A percentile compares a stretch with the other conserved stretches of the same genome.
Conservation (phyloP, 2,888 invertebrate species). For the Hemithea aestivaria region DNA sequence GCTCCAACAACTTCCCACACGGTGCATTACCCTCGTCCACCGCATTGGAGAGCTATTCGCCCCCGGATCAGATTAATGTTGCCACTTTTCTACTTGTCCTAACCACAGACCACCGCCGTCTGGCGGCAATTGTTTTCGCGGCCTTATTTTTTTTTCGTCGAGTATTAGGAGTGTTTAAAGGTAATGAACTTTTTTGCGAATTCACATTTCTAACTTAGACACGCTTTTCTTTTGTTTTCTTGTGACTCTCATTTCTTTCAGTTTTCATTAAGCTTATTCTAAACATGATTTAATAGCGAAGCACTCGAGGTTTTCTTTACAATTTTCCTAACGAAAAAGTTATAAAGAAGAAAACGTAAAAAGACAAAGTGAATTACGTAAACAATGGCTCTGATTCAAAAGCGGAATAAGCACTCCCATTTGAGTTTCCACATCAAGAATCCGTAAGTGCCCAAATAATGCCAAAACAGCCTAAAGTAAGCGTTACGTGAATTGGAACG, state of each 20-base stretch:
- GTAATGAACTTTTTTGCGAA: too few species aligned
- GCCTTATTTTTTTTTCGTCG: constrained; percentile 7
- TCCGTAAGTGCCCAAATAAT: neutral
- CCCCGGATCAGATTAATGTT: constrained; percentile 75
- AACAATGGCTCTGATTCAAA: too few species aligned
- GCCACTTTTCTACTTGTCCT: constrained; percentile 73
- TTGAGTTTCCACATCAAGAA: too few species aligned
- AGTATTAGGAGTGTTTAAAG: neutral
- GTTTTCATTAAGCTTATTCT: too few species aligned
- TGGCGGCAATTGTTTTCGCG: constrained; percentile 33
- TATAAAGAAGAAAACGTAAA: too few species aligned
- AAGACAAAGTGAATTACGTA: too few species aligned
- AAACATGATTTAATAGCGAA: too few species aligned
- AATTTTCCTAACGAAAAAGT: too few species aligned
- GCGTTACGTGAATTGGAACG: constrained; percentile 15
- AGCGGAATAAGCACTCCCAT: too few species aligned
- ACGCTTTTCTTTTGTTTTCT: too few species aligned
- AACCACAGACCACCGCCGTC: constrained; percentile 46
- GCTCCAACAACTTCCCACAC: constrained; percentile 63
- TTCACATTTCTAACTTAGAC: too few species aligned
- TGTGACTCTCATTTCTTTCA: neutral
- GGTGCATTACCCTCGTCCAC: constrained; percentile 72
- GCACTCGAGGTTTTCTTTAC: too few species aligned
- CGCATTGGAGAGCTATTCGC: constrained; percentile 71
- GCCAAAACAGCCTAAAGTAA: constrained; percentile 6